Percentiles rank a stretch among this genome's conserved stretches.
These are phyloP conservation scores for Gastrophysa polygoni DNA, from an alignment of 2,888 invertebrate species.

Conservation along the genomic window DNA sequence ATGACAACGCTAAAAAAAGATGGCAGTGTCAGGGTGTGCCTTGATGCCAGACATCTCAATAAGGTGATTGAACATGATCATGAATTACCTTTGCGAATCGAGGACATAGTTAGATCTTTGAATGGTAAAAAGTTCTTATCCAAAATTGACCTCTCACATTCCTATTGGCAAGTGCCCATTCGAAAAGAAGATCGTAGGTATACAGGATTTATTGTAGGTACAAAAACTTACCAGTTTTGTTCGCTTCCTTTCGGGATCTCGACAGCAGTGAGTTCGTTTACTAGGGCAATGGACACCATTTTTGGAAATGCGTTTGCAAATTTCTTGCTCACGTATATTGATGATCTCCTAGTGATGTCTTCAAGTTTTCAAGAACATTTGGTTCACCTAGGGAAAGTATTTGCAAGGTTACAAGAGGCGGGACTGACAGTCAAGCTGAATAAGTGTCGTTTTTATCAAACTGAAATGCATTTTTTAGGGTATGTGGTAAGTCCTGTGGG, in stretches of 20 bases:
- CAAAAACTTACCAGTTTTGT: slow-evolving; percentile 5
- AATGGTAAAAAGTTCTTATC: neutral
- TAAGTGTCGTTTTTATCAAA: slow-evolving; percentile 25
- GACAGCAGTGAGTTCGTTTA: slow-evolving; percentile 6
- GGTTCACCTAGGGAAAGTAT: slow-evolving; percentile 23
- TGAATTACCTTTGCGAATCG: slow-evolving; percentile 28
- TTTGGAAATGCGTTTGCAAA: neutral
- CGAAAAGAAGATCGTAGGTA: slow-evolving; percentile 7
- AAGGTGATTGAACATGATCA: slow-evolving; percentile 39
- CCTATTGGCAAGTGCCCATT: slow-evolving; percentile 15
- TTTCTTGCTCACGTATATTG: neutral
- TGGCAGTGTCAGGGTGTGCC: slow-evolving; percentile 39
- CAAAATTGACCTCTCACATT: neutral
- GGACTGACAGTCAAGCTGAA: slow-evolving; percentile 25
- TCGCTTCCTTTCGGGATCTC: slow-evolving; percentile 2
- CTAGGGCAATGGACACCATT: neutral
- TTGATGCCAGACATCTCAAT: slow-evolving; percentile 44
- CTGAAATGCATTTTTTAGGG: slow-evolving; percentile 8
- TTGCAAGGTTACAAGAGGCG: slow-evolving; percentile 17
- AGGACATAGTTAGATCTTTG: neutral
- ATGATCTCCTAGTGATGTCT: slow-evolving; percentile 23
- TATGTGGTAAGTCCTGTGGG: slow-evolving; percentile 31
- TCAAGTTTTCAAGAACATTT: slow-evolving; percentile 23
- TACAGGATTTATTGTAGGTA: slow-evolving; percentile 16
- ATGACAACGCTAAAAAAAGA: slow-evolving; percentile 42